A percentile compares a stretch with the other conserved stretches of the same genome.
Evolutionary conservation across 2,113 vertebrate species (phyloP).

Genomic region (Gadus macrocephalus): DNA sequence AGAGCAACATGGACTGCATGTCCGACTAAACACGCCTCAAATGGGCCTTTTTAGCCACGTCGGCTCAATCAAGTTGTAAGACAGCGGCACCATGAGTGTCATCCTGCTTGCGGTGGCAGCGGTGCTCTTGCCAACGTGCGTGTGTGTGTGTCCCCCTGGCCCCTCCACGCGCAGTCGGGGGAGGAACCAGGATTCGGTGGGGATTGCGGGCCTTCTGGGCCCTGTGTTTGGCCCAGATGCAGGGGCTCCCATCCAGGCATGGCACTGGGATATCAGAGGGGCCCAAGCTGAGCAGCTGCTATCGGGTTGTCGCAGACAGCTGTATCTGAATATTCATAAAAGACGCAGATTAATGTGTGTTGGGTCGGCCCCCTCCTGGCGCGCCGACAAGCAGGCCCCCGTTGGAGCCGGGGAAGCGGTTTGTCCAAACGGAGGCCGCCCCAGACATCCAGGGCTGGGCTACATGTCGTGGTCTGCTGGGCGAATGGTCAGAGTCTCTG

Average conservation of each 20-base stretch:
- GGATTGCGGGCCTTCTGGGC: constrained; percentile 26
- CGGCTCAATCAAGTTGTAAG: background rate
- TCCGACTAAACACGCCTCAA: too few species aligned
- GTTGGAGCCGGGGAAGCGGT: too few species aligned
- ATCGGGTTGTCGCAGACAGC: constrained; percentile 66
- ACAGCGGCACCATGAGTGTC: background rate
- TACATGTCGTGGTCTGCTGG: too few species aligned
- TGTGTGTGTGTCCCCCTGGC: background rate
- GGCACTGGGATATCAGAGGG: constrained; percentile 57
- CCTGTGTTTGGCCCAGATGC: constrained; percentile 56
- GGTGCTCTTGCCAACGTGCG: too few species aligned
- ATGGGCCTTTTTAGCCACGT: too few species aligned
- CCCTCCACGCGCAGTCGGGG: too few species aligned
- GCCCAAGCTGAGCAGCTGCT: constrained; percentile 62
- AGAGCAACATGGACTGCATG: too few species aligned
- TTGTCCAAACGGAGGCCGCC: too few species aligned
- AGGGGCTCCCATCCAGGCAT: constrained; percentile 59
- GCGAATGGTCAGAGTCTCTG: too few species aligned
- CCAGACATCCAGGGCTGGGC: too few species aligned
- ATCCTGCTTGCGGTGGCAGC: too few species aligned
- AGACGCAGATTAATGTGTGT: constrained; percentile 60
- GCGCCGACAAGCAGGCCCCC: background rate
- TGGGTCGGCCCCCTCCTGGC: constrained; percentile 53
- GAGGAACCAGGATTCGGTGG: constrained; percentile 22
- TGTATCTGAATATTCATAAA: constrained; percentile 73